Evolutionary conservation across 1,140 invertebrate species (phyloP), one percentile per base, ranked within the genome.

Genomic region (Penaeus japonicus): DNA sequence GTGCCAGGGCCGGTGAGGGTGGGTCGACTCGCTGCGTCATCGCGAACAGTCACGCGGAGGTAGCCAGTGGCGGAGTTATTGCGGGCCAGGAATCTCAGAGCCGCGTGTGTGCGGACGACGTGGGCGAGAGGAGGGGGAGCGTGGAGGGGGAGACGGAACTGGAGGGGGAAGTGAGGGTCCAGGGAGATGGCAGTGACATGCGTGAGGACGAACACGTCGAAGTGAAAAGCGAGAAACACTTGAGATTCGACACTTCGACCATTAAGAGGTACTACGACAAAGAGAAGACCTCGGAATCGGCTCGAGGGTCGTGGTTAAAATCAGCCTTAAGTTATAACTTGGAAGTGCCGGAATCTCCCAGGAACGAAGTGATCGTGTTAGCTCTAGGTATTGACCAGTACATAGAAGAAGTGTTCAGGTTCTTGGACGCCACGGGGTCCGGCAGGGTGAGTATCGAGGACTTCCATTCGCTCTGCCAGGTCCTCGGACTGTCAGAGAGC

Each of bases 381-480:
- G 75, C 85, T 53, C 75, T 86, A 24, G 85, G 85, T 39, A 79
- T 86, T 55, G 85, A 86, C 32, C 85, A 86, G 24, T 86, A 86
- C 32, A 65, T 86, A 27, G 85, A 86, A 75, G 85, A 86, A 65
- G 85, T 86, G 55, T 86, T 86, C 35, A 17, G 85, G 22, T 80
- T 62, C 55, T 77, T 86, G 57, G 85, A 86, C 53, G 55, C 53
- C 24, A 27, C 75, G 12, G 85, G 85, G 57, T 27, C 55, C 5
- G 77, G 85, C 4, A 80, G 27, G 57, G 85, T 86, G 4, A 35
- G 35, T 27, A 35, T 65, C 1, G 55, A 86, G 57, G 85, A 86
- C 30, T 62, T 86, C 22, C 20, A 86, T 10, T 75, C 55, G 30
- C 39, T 86, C n/a, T 86, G 85, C 57, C 75, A 79, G 35, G 55